Evolutionary conservation across 2,113 vertebrate genomes (phyloP), one percentile per base, ranked within the genome.

Genomic region (Grammomys surdaster): DNA sequence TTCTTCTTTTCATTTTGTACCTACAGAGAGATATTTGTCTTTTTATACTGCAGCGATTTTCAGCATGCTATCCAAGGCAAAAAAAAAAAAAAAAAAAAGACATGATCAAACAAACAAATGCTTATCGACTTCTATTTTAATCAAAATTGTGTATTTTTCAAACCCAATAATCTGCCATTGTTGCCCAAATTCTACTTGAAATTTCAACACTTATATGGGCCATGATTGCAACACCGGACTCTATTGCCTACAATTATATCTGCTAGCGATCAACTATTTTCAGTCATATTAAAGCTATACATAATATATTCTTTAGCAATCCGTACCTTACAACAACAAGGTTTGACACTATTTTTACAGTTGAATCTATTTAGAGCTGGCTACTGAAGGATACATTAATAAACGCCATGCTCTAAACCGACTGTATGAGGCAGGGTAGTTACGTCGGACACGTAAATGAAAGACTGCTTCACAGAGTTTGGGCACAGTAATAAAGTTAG

Each of bases 291-390:
- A 85, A 93, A 67, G 88, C 76, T 48, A 31, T 46, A 90, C 73
- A 88, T 84, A 4, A 5, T 40, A 8, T 20, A 40, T 81, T 22
- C 26, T 91, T 78, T 28, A 78, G n/a, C 28, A 54, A 1, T 65
- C 19, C 20, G 70, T 36, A 3, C 75, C 63, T 73, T 89, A 54
- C 3, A 58, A 73, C 20, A 63, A 80, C 82, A 85, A 80, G 3
- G 90, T 90, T 73, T 11, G 20, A 22, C 2, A 67, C 26, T 54
- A 82, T 54, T 95, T 69, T 94, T 70, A 86, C 60, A 89, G 81
- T 60, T 46, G 60, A 73, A 93, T 97, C 86, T 3, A 90, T 97
- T 77, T 3, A 95, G 89, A 72, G 22, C 5, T 85, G 75, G 88
- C 28, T 19, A 87, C 54, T 87, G 76, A 56, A 5, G 88, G 69